Evolutionary conservation across 2,113 vertebrate species (phyloP), one percentile per base, ranked within the genome.

Genomic region (Paralichthys olivaceus): DNA sequence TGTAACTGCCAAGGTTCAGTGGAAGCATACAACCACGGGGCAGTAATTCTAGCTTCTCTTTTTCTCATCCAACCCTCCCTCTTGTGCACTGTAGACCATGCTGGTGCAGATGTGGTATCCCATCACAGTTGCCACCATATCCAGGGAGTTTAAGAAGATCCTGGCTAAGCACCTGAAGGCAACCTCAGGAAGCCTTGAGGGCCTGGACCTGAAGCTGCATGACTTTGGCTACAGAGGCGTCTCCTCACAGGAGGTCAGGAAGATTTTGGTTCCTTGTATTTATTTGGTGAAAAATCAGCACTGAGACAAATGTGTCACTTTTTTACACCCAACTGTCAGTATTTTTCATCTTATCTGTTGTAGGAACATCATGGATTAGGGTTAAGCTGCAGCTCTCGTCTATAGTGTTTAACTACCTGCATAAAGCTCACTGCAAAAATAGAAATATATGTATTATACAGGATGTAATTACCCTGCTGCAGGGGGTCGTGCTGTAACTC

Each of bases 81-180:
- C 37, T 26, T 71, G 5, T 28, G 53, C 34, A 6, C 12, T 65
- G 0, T 25, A 95, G 94, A 94, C 94, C 11, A 93, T 94, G 91
- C 84, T 95, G 77, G 87, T 95, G 37, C 94, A 95, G 90, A 92
- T 94, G 91, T 95, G 94, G 94, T 95, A 94, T 63, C 94, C 94
- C 28, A 94, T 95, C 82, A 95, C 94, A 4, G 94, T 95, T 22
- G 94, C 94, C 29, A 95, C 94, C 28, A 72, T 94, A 51, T 95
- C 94, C 77, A 89, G 93, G 73, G 93, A 94, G 85, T 94, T 94
- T 60, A 95, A 95, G 86, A 94, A 94, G 91, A 93, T 94, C 79
- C 79, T 95, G 58, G 93, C 94, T 65, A 93, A 91, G 81, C 92
- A 94, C 76, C 88, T 95, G 57, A 93, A 90, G 67, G 91, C 89